Percentiles rank a stretch among this genome's conserved stretches.
phyloP scores from a whole-genome alignment of 2,797 vertebrate genomes.

The Channa striata region DNA sequence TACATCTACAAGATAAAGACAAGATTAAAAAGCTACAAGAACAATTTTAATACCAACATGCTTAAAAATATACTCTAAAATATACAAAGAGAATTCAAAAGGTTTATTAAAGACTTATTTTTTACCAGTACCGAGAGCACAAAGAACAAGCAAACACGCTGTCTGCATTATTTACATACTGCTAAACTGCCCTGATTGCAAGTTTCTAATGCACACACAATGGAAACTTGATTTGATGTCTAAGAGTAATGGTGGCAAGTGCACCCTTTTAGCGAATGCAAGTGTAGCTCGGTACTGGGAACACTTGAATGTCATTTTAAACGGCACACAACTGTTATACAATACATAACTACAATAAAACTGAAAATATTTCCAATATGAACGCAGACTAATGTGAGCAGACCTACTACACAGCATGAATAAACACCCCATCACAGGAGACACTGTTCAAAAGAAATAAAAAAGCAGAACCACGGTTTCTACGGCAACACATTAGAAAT shows the following conservation, averaged over 20 bases:
- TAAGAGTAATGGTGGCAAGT: background rate
- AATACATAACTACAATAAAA: background rate
- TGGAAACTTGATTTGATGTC: background rate
- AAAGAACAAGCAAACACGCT: too few relatives aligned
- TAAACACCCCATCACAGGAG: slow-evolving; percentile 46
- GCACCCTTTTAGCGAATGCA: background rate
- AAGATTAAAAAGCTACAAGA: background rate
- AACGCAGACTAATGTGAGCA: slow-evolving; percentile 9
- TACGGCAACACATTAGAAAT: slow-evolving; percentile 81
- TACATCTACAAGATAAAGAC: background rate
- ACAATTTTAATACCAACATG: background rate
- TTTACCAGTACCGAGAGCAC: too few relatives aligned
- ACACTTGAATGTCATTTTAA: background rate
- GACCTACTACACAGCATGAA: slow-evolving; percentile 10
- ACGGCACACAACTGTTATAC: background rate
- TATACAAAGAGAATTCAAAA: too few relatives aligned
- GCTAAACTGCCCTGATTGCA: background rate
- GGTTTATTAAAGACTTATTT: too few relatives aligned
- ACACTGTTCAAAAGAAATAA: slow-evolving; percentile 43
- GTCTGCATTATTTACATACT: slow-evolving; percentile 6
- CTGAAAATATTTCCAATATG: background rate
- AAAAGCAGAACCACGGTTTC: slow-evolving; percentile 67
- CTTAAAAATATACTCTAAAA: too few relatives aligned
- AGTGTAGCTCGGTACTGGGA: background rate
- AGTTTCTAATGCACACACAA: background rate